These are phyloP conservation scores for Pocillopora grandis DNA, from an alignment of 92 coral and sea anemone species.

Conservation along the genomic window DNA sequence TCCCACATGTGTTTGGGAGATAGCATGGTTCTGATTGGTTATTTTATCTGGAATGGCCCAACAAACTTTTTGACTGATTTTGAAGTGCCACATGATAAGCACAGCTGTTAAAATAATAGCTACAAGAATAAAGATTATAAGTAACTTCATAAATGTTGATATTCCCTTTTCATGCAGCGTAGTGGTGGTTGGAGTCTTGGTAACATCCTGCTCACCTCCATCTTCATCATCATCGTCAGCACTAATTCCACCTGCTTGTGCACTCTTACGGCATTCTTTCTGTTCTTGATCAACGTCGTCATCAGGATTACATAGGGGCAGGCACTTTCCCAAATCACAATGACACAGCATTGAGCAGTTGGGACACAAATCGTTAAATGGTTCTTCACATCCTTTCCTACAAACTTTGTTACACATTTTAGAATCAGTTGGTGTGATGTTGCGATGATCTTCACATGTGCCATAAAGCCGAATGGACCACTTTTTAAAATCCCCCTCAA, in stretches of 20 bases:
- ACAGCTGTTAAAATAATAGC: slow-evolving; percentile 72
- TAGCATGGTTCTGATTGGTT: slow-evolving; percentile 11
- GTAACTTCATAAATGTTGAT: slow-evolving; percentile 81
- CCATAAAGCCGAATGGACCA: slow-evolving; percentile 93
- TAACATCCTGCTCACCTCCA: slow-evolving; percentile 12
- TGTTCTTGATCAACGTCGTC: slow-evolving; percentile 60
- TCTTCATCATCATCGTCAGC: slow-evolving; percentile 24
- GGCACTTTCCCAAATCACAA: slow-evolving; percentile 83
- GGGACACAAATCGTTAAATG: slow-evolving; percentile 64
- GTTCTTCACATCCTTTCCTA: slow-evolving; percentile 70
- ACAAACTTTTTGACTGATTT: slow-evolving; percentile 74
- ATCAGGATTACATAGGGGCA: slow-evolving; percentile 64
- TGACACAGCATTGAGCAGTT: slow-evolving; percentile 83
- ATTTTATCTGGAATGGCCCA: slow-evolving; percentile 52
- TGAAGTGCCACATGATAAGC: slow-evolving; percentile 74
- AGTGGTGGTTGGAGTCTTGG: neutral
- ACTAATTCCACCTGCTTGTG: neutral
- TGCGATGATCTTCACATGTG: slow-evolving; percentile 64
- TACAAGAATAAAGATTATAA: slow-evolving; percentile 77
- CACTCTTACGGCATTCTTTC: slow-evolving; percentile 55
- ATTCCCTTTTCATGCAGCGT: slow-evolving; percentile 32
- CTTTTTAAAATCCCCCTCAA: slow-evolving; percentile 64
- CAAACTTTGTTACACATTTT: slow-evolving; percentile 62
- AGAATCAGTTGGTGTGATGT: slow-evolving; percentile 57
- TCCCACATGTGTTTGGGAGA: slow-evolving; percentile 35